phyloP scores from a whole-genome alignment of 2,797 vertebrate species.

The Labeo calbasu region DNA sequence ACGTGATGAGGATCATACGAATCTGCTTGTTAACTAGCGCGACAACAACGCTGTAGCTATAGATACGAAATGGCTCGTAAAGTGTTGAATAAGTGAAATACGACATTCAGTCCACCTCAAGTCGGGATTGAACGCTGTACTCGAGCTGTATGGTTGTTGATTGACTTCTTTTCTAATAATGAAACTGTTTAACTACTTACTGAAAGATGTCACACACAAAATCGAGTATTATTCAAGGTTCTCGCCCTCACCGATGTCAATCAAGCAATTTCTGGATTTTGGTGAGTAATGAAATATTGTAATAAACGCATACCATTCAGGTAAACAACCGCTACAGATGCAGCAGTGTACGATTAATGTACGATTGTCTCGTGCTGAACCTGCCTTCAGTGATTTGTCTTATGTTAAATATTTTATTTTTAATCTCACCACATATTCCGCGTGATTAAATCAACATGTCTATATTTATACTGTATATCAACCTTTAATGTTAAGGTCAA shows the following conservation, averaged over 20 bases:
- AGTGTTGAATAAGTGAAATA: neutral
- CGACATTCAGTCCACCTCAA: neutral
- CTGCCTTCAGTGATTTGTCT: neutral
- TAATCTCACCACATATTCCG: neutral
- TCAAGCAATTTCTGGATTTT: conserved; percentile 87
- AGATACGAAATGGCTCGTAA: neutral
- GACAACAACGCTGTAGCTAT: neutral
- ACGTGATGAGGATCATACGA: conserved; percentile 22
- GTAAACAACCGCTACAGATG: neutral
- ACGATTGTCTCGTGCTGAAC: neutral
- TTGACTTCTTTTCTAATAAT: conserved; percentile 63
- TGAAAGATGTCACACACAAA: conserved; percentile 77
- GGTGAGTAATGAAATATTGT: conserved; percentile 73
- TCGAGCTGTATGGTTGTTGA: neutral
- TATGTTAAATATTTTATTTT: neutral
- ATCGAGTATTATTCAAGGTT: conserved; percentile 84
- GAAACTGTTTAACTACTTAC: conserved; percentile 77
- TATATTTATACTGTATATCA: neutral
- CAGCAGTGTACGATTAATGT: neutral
- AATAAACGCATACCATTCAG: neutral
- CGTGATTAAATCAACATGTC: neutral
- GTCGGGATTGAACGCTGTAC: neutral
- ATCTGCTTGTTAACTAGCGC: neutral
- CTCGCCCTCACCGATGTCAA: conserved; percentile 84
- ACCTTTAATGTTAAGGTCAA: conserved; percentile 30